A percentile compares a stretch with the other conserved stretches of the same genome.
phyloP scores from a whole-genome alignment of 2,113 vertebrate genomes.

The Mesoclemmys tuberculata region DNA sequence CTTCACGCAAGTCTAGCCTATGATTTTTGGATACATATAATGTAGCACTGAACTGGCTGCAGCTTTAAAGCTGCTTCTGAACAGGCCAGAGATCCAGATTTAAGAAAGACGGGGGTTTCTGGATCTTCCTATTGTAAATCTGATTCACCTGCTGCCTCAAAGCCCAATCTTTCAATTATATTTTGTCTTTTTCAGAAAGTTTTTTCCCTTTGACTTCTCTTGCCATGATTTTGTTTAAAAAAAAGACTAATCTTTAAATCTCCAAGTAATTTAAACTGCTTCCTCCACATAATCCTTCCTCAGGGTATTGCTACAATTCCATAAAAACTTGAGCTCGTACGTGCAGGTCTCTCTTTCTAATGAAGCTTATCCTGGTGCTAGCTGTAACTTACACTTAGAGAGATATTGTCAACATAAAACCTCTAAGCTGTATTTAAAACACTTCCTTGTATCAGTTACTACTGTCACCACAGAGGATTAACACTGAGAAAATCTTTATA shows the following conservation, averaged over 20 bases:
- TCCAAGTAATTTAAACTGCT: neutral
- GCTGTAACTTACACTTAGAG: neutral
- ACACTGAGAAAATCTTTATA: neutral
- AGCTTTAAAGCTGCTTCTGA: slow-evolving; percentile 4
- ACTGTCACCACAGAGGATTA: neutral
- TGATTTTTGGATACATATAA: neutral
- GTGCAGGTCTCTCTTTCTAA: neutral
- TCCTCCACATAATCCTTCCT: neutral
- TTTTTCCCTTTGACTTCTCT: neutral
- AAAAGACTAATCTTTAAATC: neutral
- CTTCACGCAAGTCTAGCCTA: neutral
- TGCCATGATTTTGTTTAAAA: neutral
- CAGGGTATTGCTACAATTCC: neutral
- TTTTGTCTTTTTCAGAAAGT: neutral
- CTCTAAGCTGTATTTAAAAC: neutral
- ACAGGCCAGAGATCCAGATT: neutral
- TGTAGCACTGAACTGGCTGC: neutral
- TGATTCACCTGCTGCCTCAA: slow-evolving; percentile 38
- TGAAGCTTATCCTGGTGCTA: slow-evolving; percentile 1
- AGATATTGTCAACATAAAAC: neutral
- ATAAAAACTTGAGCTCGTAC: neutral
- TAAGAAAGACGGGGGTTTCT: neutral
- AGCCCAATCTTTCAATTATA: slow-evolving; percentile 34
- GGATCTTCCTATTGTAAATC: slow-evolving; percentile 15
- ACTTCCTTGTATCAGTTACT: neutral